Evolutionary conservation across 2,888 invertebrate genomes (phyloP), one percentile per base, ranked within the genome.

Genomic region (Scelioninae gen. 2): DNA sequence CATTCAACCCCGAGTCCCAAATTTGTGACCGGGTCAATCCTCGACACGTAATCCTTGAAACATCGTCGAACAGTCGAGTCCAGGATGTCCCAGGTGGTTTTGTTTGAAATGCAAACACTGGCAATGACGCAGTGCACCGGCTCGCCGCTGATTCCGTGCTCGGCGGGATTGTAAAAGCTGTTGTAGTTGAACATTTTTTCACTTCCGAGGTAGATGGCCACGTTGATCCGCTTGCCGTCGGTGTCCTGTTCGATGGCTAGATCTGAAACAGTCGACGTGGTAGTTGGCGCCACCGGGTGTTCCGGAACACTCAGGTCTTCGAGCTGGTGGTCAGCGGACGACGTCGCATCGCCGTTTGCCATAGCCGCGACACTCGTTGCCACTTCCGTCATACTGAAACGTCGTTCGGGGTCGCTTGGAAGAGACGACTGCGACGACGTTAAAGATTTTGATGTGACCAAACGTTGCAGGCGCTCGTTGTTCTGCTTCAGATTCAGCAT

Each of bases 401-500:
- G 85, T 71, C 88, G 82, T 73, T 88, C 88, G 15, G 83, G 83
- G 71, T 85, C 85, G 39, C 83, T 84, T 0, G 84, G 85, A 52
- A 88, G 77, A 39, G 89, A 89, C 67, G 87, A 88, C 74, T 89
- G 88, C 1, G 89, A 89, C 2, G 89, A 88, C n/a, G 88, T 88
- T 48, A 88, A 79, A 1, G 88, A 88, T 77, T 88, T 88, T 37
- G 88, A 88, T 0, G 88, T 87, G 10, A 97, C 96, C 84, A 97
- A 88, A 81, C 95, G 90, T 83, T 97, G 97, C 0, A 98, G 89
- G 19, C 97, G 90, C 85, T 97, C 96, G 86, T 98, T 98, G 87
- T 98, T 98, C 81, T 97, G 96, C 85, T 97, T 97, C 80, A 99
- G 88, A 82, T 94, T 96, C 83, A 96, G 89, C 96, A 98, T 98